Percentiles rank a stretch among this genome's conserved stretches.
phyloP scores from a whole-genome alignment of 2,888 invertebrate genomes.

The Tinea semifulvella region DNA sequence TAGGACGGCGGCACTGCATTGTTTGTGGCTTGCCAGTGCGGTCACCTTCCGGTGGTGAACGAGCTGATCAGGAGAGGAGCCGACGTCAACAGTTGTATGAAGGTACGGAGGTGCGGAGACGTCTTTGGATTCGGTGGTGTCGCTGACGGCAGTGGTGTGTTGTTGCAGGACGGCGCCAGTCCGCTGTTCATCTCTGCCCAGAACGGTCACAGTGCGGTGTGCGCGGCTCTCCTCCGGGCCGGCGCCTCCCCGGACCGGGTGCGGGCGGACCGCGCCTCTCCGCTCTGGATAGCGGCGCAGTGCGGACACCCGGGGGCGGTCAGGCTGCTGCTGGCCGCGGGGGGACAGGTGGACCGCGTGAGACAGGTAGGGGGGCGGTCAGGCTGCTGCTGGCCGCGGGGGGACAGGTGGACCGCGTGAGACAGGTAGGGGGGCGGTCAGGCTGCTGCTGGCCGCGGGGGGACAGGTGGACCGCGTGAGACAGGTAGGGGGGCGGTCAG shows the following conservation, averaged over 20 bases:
- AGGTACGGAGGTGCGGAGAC: too few species aligned
- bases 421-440: conserved; percentile 20
- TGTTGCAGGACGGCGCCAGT: conserved; percentile 84
- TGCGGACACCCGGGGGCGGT: conserved; percentile 91
- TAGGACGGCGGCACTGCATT: conserved; percentile 96
- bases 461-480: background rate
- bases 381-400: conserved; percentile 9
- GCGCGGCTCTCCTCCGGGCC: conserved; percentile 74
- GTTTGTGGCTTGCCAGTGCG: conserved; percentile 92
- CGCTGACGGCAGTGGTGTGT: background rate
- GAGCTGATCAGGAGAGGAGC: conserved; percentile 85
- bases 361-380: conserved; percentile 70
- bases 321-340: conserved; percentile 77
- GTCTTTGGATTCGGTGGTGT: background rate
- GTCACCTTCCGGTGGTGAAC: conserved; percentile 87
- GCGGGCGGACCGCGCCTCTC: conserved; percentile 85
- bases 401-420: background rate
- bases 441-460: background rate
- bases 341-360: conserved; percentile 81
- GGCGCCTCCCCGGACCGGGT: conserved; percentile 79
- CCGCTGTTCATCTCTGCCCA: conserved; percentile 93
- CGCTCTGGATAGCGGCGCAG: conserved; percentile 95
- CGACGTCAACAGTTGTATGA: conserved; percentile 83
- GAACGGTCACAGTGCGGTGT: conserved; percentile 88
- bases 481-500: too few species aligned